Evolutionary conservation across 2,113 vertebrate genomes (phyloP), one percentile per base, ranked within the genome.

Genomic region (Dipodomys stephensi): DNA sequence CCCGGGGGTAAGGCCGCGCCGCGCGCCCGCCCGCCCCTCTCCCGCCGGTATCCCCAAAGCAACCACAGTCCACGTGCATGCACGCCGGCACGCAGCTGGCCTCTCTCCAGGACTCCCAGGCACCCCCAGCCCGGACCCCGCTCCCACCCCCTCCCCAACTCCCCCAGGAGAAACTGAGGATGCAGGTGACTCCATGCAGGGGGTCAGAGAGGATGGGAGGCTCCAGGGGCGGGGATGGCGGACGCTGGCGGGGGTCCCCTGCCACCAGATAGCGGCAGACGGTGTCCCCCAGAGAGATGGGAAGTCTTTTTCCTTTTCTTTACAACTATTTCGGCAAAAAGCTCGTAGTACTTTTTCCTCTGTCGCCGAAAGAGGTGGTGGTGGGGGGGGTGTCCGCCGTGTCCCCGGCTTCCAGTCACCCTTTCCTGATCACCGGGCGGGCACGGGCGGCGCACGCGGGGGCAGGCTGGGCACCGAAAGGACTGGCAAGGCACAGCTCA

Each of bases 1-100:
- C 97, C 97, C 0, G 95, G 99, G 95, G 99, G 99, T 99, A 98
- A 6, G 93, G 83, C 65, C 2, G 25, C 3, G 4, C 4, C 2
- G 28, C 74, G 78, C 53, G 68, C 92, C 78, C 87, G 94, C 93
- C 83, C 92, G 95, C 91, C 90, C 91, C 91, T 94, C 93, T 79
- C 16, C 0, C 39, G 60, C 64, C 0, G 18, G 71, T 8, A 8
- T 39, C 53, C 53, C 53, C 53, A 57, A 57, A 4, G 53, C 53
- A 57, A 13, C 53, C 53, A 57, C 53, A 13, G 53, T 13, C 53
- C 53, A 9, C 9, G 49, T 53, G 49, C 49, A 53, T 9, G 49
- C 53, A 18, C 12, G 53, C 12, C 15, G 53, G 23, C 62, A 7
- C 20, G 62, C 62, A 16, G 18, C n/a, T 27, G 7, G 4, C 1